A percentile compares a stretch with the other conserved stretches of the same genome.
Evolutionary conservation across 2,113 vertebrate genomes (phyloP).

Genomic region (Pao palembangensis): DNA sequence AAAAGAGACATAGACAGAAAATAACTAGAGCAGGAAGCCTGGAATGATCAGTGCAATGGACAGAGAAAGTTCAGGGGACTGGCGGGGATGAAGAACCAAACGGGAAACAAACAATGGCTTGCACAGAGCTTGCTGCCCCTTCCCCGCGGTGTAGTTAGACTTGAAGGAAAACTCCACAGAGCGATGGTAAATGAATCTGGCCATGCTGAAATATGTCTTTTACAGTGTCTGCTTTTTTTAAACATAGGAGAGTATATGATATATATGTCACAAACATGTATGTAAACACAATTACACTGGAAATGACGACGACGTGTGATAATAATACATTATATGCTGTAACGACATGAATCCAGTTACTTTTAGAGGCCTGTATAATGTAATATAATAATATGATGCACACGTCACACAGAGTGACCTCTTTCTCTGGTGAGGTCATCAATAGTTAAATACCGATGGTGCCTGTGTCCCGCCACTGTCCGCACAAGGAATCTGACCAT

Average conservation of each 20-base stretch:
- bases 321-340: too few species aligned
- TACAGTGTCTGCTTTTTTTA: too few species aligned
- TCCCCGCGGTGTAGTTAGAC: constrained; percentile 50
- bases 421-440: constrained; percentile 49
- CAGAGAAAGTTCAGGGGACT: constrained; percentile 20
- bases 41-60: constrained; percentile 35
- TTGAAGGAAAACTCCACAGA: constrained; percentile 32
- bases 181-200: constrained; percentile 24
- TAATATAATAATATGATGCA: not conserved
- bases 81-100: constrained; percentile 7
- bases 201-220: not conserved
- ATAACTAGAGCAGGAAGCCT: constrained; percentile 24
- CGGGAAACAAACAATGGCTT: constrained; percentile 39
- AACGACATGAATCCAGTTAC: too few species aligned
- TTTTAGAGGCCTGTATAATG: too few species aligned
- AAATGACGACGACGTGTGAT: too few species aligned
- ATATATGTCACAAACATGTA: too few species aligned
- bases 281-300: too few species aligned
- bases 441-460: constrained; percentile 66
- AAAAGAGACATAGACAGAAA: constrained; percentile 6
- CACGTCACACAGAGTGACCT: constrained; percentile 29
- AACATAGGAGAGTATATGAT: too few species aligned
- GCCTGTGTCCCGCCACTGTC: constrained; percentile 40
- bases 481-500: constrained; percentile 37
- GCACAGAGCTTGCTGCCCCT: constrained; percentile 27